Base-by-base conservation (phyloP, 2,797 vertebrate species). In the Alosa sapidissima region DNA sequence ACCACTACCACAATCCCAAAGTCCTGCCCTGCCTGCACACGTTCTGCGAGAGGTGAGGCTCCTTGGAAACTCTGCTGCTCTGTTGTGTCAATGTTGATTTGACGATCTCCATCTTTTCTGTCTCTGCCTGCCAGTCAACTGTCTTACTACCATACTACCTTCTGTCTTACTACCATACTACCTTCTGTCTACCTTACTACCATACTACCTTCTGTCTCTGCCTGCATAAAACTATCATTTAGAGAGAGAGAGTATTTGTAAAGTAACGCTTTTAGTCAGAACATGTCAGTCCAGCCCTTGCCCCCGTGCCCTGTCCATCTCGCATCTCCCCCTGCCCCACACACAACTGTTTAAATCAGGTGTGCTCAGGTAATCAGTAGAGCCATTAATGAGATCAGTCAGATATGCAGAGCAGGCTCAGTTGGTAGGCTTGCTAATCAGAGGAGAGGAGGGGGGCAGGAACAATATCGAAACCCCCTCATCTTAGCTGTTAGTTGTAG, bases 11-110 rank as follows among this genome's bases (percentile, higher is more conserved):
- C 92, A 97, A 96, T 92, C 97, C 97, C 85, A 98, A 98, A 91
- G 97, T 98, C 88, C 93, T 98, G 89, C 97, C 97, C 81, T 98
- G 97, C 90, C 94, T 98, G 92, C 97, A 98, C 91, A 97, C 97
- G 87, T 98, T 98, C 96, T 98, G 97, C 81, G 97, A 98, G 91
- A 97, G 95, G 97, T 98, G 93, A 62, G 21, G 19, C 21, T 62
- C 7, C 7, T 62, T 10, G 2, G 1, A 5, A 1, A 55, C 19
- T 5, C 19, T 4, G 41, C 9, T 13, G 0, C 28, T 36, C 7
- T 10, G 28, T 33, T 33, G 28, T 33, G 3, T 72, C 65, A 28
- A 72, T 13, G 13, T 75, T 6, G 14, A 75, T 75, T 75, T 36
- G 68, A 14, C 28, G 13, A 33, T 33, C 65, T 75, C 16, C 36